Evolutionary conservation across 1,140 invertebrate genomes (phyloP).

Genomic region (Aphis craccivora): DNA sequence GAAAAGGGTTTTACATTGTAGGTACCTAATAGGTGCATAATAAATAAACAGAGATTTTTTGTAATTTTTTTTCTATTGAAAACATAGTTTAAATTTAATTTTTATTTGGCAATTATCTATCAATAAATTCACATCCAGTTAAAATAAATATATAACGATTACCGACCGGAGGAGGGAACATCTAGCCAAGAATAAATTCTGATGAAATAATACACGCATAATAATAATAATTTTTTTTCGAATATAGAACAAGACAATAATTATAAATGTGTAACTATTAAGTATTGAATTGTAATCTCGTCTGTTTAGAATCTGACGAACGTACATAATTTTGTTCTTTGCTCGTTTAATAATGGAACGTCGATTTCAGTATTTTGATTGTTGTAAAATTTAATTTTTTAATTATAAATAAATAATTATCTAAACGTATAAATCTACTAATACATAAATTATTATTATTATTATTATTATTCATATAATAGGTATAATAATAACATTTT

Average conservation of each 20-base stretch:
- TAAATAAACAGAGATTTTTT: neutral
- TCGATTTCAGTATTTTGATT: neutral
- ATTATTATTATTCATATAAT: neutral
- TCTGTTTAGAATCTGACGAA: neutral
- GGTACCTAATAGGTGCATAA: neutral
- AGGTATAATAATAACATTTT: neutral
- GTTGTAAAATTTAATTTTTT: neutral
- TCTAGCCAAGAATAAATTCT: neutral
- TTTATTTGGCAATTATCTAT: neutral
- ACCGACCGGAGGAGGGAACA: too few relatives aligned
- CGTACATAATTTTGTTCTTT: neutral
- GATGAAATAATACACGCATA: neutral
- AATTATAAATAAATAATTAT: neutral
- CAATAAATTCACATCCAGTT: neutral
- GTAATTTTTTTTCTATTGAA: neutral
- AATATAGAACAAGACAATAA: neutral
- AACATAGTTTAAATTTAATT: neutral
- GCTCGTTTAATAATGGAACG: neutral
- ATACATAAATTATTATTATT: neutral
- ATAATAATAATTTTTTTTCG: neutral
- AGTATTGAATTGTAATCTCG: neutral
- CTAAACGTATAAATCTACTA: neutral
- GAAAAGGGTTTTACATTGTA: neutral
- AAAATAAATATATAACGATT: neutral
- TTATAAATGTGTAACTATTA: slow-evolving; percentile 18